Evolutionary conservation across 1,140 invertebrate genomes (phyloP).

Genomic region (Pachyrhynchus sulphureomaculatus): DNA sequence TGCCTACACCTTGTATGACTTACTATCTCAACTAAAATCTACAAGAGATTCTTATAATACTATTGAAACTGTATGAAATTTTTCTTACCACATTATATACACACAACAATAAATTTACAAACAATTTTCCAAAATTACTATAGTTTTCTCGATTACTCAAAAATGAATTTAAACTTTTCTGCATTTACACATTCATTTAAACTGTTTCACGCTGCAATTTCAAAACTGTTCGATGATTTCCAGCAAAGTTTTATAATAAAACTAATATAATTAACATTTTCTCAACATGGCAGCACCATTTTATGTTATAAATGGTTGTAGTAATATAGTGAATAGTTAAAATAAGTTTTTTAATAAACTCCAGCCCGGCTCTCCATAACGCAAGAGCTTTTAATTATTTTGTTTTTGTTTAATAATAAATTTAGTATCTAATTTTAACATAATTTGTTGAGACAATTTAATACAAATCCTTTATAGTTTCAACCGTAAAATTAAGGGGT

Average conservation of each 20-base stretch:
- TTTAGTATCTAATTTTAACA: too few species aligned
- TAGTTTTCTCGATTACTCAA: background rate
- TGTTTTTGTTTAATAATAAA: too few species aligned
- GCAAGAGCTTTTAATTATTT: slow-evolving; percentile 20
- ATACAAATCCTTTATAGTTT: too few species aligned
- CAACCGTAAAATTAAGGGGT: too few species aligned
- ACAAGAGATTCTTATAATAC: too few species aligned
- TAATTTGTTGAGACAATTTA: too few species aligned
- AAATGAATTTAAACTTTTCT: slow-evolving; percentile 7
- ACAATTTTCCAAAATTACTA: slow-evolving; percentile 9
- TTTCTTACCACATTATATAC: too few species aligned
- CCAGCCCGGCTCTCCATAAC: background rate
- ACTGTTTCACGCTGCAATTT: slow-evolving; percentile 20
- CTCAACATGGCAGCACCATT: slow-evolving; percentile 16
- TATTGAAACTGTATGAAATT: too few species aligned
- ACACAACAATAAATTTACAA: too few species aligned
- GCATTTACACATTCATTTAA: slow-evolving; percentile 14
- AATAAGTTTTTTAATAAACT: slow-evolving; percentile 15
- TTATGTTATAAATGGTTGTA: slow-evolving; percentile 26
- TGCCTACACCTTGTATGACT: too few species aligned
- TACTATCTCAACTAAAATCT: too few species aligned
- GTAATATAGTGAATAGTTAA: slow-evolving; percentile 20
- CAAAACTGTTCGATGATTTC: slow-evolving; percentile 15
- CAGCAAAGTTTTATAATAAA: slow-evolving; percentile 25
- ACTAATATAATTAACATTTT: slow-evolving; percentile 29